Evolutionary conservation across 2,888 invertebrate species (phyloP).

Genomic region (Thysanoteuthis rhombus): DNA sequence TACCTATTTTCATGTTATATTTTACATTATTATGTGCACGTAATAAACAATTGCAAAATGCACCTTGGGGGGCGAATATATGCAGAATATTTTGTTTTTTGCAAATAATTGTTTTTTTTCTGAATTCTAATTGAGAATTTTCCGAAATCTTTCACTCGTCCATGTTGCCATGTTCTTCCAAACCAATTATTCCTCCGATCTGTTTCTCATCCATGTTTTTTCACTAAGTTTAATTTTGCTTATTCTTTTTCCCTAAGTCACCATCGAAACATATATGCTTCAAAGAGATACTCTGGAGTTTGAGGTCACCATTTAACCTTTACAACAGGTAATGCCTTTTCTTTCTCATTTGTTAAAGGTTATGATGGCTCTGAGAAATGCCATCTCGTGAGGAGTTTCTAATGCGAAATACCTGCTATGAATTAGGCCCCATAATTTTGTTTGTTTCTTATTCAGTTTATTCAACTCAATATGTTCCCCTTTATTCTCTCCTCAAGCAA

Average conservation of each 20-base stretch:
- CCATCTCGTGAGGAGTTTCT: neutral
- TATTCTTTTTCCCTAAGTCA: neutral
- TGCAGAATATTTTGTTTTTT: no score
- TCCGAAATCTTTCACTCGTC: neutral
- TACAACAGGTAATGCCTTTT: neutral
- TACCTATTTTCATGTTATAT: no score
- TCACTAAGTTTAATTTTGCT: neutral
- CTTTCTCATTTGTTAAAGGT: conserved; percentile 12
- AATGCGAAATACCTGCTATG: neutral
- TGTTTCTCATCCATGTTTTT: no score
- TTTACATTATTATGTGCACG: no score
- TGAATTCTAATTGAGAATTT: neutral
- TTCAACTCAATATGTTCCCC: neutral
- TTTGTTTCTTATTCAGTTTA: neutral
- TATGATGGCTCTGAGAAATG: neutral
- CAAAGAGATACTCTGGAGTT: neutral
- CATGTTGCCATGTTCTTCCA: neutral
- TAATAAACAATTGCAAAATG: neutral
- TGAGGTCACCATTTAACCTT: neutral
- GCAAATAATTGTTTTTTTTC: neutral
- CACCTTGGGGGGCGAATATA: neutral
- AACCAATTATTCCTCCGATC: no score
- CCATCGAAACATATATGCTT: neutral
- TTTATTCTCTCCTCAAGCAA: neutral
- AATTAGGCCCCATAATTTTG: neutral